A percentile compares a stretch with the other conserved stretches of the same genome.
phyloP scores from a whole-genome alignment of 2,113 vertebrate genomes.

The Mirza zaza region DNA sequence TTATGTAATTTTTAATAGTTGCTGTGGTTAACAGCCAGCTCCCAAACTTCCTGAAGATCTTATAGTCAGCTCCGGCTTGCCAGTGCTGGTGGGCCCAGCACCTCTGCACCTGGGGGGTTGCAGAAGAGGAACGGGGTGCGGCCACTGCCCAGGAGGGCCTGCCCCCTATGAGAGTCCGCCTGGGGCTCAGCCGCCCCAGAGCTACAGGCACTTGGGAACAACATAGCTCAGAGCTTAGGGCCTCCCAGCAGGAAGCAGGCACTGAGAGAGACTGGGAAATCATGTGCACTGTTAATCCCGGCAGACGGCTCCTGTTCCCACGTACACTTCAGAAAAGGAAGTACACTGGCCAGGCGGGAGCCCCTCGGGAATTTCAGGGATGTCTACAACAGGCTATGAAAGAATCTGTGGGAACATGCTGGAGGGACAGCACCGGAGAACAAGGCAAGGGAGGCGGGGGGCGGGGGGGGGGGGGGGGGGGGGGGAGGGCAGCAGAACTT shows the following conservation, averaged over 20 bases:
- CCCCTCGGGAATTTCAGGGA: constrained; percentile 20
- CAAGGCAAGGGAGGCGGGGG: fast-evolving
- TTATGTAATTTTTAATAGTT: not conserved
- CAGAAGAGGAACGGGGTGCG: not conserved
- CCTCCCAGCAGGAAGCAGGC: constrained; percentile 25
- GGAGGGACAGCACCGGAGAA: not conserved
- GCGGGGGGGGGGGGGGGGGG: not conserved
- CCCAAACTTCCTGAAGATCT: not conserved
- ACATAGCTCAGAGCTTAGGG: not conserved
- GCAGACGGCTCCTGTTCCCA: constrained; percentile 25
- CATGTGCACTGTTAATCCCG: not conserved
- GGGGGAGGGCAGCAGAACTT: not conserved
- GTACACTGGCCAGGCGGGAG: not conserved
- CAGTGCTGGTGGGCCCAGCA: too few relatives aligned
- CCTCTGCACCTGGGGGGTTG: not conserved
- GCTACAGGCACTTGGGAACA: not conserved
- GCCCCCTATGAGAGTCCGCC: not conserved
- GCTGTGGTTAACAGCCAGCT: not conserved
- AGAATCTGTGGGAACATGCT: constrained; percentile 65
- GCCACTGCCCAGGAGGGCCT: not conserved
- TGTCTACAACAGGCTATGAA: not conserved
- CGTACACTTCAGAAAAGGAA: constrained; percentile 50
- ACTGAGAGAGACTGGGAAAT: constrained; percentile 21
- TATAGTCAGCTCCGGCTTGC: not conserved
- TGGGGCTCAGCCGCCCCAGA: not conserved